Conservation (phyloP, 1,140 invertebrate genomes). For the Orius laevigatus region DNA sequence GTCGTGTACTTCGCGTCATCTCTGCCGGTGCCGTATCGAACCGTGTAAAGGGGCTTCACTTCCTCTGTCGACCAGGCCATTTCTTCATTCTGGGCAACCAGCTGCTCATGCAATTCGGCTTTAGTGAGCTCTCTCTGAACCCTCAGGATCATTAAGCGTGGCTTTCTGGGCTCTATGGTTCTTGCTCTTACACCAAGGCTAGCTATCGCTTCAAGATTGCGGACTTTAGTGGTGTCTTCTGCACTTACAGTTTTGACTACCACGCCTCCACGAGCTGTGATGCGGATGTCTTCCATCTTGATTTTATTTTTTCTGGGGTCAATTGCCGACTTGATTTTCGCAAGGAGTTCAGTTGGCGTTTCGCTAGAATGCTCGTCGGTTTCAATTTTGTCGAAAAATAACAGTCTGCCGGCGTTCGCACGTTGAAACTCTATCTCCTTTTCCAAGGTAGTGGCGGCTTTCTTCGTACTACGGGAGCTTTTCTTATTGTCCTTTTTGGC, state of each 20-base stretch:
- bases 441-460: too few relatives aligned
- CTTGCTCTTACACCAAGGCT: neutral
- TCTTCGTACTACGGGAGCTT: too few relatives aligned
- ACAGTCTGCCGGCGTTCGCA: too few relatives aligned
- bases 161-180: neutral
- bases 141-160: neutral
- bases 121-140: neutral
- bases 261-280: neutral
- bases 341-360: neutral
- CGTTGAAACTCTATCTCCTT: too few relatives aligned
- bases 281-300: neutral
- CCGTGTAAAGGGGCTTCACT: neutral
- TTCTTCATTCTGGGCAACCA: neutral
- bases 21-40: neutral
- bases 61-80: neutral
- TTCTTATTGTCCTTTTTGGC: too few relatives aligned
- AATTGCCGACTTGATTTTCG: neutral
- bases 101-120: neutral
- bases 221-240: neutral
- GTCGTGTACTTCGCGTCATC: neutral
- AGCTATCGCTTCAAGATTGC: neutral
- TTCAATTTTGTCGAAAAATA: too few relatives aligned
- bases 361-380: neutral
- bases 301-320: neutral
- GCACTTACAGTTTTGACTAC: neutral